phyloP scores from a whole-genome alignment of 2,888 invertebrate genomes.

The Piscicola geometra region DNA sequence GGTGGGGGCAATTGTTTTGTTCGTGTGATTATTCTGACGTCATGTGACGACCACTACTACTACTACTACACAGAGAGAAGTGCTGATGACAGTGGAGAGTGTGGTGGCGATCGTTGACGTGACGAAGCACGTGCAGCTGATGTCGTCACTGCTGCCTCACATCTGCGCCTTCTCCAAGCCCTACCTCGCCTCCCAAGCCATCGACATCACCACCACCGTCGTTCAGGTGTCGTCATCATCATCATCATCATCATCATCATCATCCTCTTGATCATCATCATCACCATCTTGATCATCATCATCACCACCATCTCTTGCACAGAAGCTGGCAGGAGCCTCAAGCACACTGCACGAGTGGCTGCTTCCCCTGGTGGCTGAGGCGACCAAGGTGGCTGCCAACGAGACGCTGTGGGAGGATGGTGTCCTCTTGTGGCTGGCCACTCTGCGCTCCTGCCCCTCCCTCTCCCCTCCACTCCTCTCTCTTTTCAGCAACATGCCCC shows the following conservation, averaged over 20 bases:
- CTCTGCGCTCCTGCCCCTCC: not conserved
- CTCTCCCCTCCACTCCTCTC: not conserved
- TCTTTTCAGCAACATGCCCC: slow-evolving; percentile 7
- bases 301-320: too few species aligned
- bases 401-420: not conserved
- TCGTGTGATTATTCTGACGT: too few species aligned
- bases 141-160: not conserved
- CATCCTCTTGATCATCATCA: not conserved
- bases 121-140: not conserved
- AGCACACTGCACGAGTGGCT: too few species aligned
- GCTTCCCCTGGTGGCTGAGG: too few species aligned
- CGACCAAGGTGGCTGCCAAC: not conserved
- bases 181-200: not conserved
- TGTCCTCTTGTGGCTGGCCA: slow-evolving; percentile 1
- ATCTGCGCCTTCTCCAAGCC: not conserved
- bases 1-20: too few species aligned
- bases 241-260: not conserved
- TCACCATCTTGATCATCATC: too few species aligned
- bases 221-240: slow-evolving; percentile 1
- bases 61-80: not conserved
- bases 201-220: not conserved
- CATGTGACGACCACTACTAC: too few species aligned
- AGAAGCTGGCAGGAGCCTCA: too few species aligned
- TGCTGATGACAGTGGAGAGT: not conserved
- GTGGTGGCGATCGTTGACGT: not conserved